Base-by-base conservation (phyloP, 2,888 invertebrate species). In the Exocentrus adspersus region DNA sequence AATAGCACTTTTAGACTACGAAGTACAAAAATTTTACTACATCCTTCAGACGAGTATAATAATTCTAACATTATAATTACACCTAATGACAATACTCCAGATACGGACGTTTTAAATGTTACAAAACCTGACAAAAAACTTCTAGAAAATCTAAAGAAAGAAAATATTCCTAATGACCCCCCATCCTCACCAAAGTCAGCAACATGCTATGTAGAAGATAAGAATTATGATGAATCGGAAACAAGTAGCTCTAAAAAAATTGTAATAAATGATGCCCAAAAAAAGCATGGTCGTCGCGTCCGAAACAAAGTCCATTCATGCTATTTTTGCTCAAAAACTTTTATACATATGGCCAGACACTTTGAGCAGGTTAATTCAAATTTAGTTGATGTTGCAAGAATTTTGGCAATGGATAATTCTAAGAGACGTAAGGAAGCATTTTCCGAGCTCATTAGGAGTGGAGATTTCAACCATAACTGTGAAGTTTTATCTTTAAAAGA, bases 221-320 rank as follows among this genome's bases (percentile, higher is more conserved):
- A n/a, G n/a, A n/a, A n/a, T n/a, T n/a, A n/a, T n/a, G n/a, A n/a
- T 24, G 24, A 24, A 7, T 24, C 24, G 3, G 24, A 24, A 3
- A 3, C 24, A 3, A 24, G 24, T 6, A 16, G 32, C 30, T 9
- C 1, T 1, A 10, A 51, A n/a, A 14, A 9, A 10, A 14, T 51
- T 12, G 7, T 51, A 20, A 21, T 60, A 9, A 41, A 32, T 60
- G 21, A 16, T 56, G 56, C 57, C 21, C 20, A 54, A 20, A 62
- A 20, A 30, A 48, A 41, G 12, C 50, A 62, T 28, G 62, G 62
- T 19, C 30, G 28, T 32, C 21, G 56, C 10, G 42, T 58, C 0
- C 20, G 57, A 16, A 52, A 57, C 10, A 58, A 62, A 41, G 53
- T 45, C 9, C 52, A 62, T n/a, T 56, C 37, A 9, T 62, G 62